Base-by-base conservation (phyloP, 1,140 invertebrate genomes). In the Trichomalopsis sarcophagae region DNA sequence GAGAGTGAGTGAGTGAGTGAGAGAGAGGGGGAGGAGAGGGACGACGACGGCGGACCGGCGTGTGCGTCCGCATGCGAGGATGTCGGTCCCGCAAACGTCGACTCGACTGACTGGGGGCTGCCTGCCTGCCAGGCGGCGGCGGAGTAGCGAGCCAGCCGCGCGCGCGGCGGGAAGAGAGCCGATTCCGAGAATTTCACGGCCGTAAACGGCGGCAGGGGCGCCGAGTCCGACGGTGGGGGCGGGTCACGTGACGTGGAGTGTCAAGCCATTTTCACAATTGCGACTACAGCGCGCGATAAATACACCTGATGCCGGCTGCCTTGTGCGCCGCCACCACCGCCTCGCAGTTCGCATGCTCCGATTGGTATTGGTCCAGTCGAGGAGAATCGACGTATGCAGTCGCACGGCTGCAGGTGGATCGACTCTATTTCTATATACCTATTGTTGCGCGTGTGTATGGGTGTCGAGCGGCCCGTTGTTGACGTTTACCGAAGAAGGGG, bases 171-270 rank as follows among this genome's bases (percentile, higher is more conserved):
- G 82, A 87, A 86, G 77, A 88, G 50, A 79, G 69, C 78, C 83
- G 79, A 89, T 92, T 92, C 91, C 87, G 23, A 87, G 91, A 92
- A 92, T 90, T 88, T 86, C 23, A 27, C 86, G 86, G 88, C 89
- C 89, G 90, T 90, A 91, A 90, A 90, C 88, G 91, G 90, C 88
- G 85, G 88, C 55, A 62, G 55, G 55, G 55, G 55, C 55, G 21
- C 55, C 55, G 80, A 79, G 81, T 33, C 27, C 68, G 62, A 79
- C 77, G 44, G 87, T 83, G 86, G 88, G 87, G 86, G 71, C 73
- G 62, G 44, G 62, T 88, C 90, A 92, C 87, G 87, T 91, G 90
- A 91, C 73, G 66, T 11, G 6, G 66, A 40, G 62, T 36, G 62
- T 36, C 66, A 69, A 50, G 79, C 79, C n/a, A n/a, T 0, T 2